These are phyloP conservation scores for Cacoxenus indagator DNA, from an alignment of 2,888 invertebrate species.

Conservation along the genomic window DNA sequence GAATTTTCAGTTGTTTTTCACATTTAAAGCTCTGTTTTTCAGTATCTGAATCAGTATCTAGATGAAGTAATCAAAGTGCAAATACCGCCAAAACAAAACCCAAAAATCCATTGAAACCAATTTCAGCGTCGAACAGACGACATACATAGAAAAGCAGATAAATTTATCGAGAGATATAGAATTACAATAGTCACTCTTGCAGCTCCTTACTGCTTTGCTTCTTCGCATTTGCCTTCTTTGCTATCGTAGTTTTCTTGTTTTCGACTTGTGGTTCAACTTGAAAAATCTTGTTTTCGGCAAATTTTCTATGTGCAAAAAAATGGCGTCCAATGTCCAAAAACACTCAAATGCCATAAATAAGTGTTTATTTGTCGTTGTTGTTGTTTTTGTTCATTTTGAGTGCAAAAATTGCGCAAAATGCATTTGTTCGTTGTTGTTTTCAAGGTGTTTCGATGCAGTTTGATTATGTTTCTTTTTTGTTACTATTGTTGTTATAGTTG, in stretches of 20 bases:
- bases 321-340: slow-evolving; percentile 30
- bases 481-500: background rate
- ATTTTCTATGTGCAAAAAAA: slow-evolving; percentile 14
- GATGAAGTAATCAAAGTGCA: background rate
- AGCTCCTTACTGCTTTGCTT: background rate
- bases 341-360: slow-evolving; percentile 57
- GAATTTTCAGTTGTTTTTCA: slow-evolving; percentile 25
- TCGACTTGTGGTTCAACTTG: slow-evolving; percentile 44
- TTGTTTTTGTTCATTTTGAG: slow-evolving; percentile 45
- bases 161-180: too few species aligned
- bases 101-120: too few species aligned
- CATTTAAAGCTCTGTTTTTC: slow-evolving; percentile 19
- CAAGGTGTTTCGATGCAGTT: slow-evolving; percentile 1
- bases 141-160: too few species aligned
- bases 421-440: slow-evolving; percentile 38
- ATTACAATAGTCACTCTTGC: slow-evolving; percentile 21
- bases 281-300: slow-evolving; percentile 44
- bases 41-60: background rate
- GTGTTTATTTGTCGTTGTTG: slow-evolving; percentile 45
- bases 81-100: too few species aligned
- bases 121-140: too few species aligned
- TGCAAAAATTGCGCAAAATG: slow-evolving; percentile 55
- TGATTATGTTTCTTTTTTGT: background rate
- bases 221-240: slow-evolving; percentile 15
- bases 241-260: slow-evolving; percentile 28